phyloP scores from a whole-genome alignment of 2,113 vertebrate species.

The Thamnaconus septentrionalis region DNA sequence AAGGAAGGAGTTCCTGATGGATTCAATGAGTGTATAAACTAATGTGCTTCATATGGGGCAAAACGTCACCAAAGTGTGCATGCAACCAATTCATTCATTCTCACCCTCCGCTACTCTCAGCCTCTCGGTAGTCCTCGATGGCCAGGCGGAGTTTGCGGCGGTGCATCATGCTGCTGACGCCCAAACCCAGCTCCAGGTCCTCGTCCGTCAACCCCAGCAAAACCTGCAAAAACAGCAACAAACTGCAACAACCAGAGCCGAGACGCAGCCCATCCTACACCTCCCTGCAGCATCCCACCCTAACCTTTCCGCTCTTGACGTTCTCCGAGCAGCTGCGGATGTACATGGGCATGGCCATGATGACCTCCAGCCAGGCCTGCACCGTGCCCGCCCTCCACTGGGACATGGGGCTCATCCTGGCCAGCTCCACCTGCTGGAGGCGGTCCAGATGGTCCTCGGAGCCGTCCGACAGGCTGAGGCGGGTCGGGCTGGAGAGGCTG shows the following conservation, averaged over 20 bases:
- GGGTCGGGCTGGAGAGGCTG: conserved; percentile 79
- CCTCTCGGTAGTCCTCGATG: conserved; percentile 87
- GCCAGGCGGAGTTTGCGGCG: conserved; percentile 85
- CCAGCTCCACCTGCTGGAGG: conserved; percentile 86
- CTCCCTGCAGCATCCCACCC: not conserved
- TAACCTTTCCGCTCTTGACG: conserved; percentile 87
- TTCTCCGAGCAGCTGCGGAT: conserved; percentile 84
- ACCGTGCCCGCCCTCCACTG: conserved; percentile 85
- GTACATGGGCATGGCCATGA: conserved; percentile 92
- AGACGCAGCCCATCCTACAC: not conserved
- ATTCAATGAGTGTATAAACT: too few species aligned
- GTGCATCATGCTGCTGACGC: conserved; percentile 83
- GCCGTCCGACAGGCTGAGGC: conserved; percentile 80
- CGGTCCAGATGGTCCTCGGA: conserved; percentile 83
- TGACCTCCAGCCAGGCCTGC: conserved; percentile 88
- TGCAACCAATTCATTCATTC: conserved; percentile 9
- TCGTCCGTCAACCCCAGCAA: conserved; percentile 84
- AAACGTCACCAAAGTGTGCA: too few species aligned
- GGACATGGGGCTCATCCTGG: conserved; percentile 82
- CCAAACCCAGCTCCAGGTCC: conserved; percentile 83
- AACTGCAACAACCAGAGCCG: not conserved
- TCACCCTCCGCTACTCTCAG: conserved; percentile 82
- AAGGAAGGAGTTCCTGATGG: too few species aligned
- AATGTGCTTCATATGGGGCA: too few species aligned
- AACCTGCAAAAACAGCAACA: conserved; percentile 68